Base-by-base conservation (phyloP, 2,797 vertebrate genomes). In the Eurystomus glaucurus region DNA sequence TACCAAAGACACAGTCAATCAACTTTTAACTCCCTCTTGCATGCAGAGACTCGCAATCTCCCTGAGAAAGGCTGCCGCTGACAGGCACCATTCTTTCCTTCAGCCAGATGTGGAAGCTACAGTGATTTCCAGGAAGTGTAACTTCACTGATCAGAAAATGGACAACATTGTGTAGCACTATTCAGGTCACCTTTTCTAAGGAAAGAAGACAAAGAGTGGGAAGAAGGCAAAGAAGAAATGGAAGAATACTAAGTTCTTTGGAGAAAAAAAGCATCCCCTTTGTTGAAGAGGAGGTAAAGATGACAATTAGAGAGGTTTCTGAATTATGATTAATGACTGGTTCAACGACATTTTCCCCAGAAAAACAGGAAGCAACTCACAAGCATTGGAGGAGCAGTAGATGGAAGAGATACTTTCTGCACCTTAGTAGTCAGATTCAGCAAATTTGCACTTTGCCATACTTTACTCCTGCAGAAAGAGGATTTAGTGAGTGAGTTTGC, bases 41-140 rank as follows among this genome's bases (percentile, higher is more conserved):
- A 29, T 1, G 0, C 1, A 55, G 28, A 61, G 12, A 12, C 14
- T 50, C 31, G 8, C 35, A 14, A 5, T 33, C 31, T 35, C 35
- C 25, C 28, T 20, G n/a, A 50, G 46, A 48, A 61, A 62, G 41
- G 58, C 19, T 55, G 46, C 8, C 45, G 39, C 8, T 60, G 26
- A 35, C 66, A 51, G 50, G 29, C 6, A 1, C 14, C 29, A 35
- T 28, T 61, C 54, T 16, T 57, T 41, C 50, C 18, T 35, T 55
- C 35, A 45, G n/a, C 14, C 77, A 83, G 28, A 45, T 8, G 13
- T 21, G 45, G 23, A 71, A 76, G 33, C 39, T 77, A 8, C 29
- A 50, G 48, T 3, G 31, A 52, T 33, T 37, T 60, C 58, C 37
- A 31, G 28, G 12, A 74, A 64, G 33, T 0, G 7, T 14, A 41